Conservation (phyloP, 2,797 vertebrate species). For the Acanthis flammea region DNA sequence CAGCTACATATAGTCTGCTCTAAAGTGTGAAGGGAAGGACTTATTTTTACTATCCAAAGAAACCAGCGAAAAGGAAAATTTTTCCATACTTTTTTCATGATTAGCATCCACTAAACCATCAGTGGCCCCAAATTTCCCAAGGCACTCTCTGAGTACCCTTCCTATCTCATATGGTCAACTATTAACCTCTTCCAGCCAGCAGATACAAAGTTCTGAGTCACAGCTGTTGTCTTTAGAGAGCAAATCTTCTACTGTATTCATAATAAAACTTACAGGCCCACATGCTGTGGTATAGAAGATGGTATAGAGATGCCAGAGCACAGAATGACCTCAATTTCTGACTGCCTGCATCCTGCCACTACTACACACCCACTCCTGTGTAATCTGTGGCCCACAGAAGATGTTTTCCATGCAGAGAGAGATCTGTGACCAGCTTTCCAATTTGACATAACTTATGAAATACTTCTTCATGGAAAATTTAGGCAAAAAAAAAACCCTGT, state of each 20-base stretch:
- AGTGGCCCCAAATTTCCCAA: neutral
- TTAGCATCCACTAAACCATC: neutral
- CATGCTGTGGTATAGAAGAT: neutral
- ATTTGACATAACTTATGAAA: neutral
- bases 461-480: neutral
- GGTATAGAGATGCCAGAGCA: neutral
- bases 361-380: neutral
- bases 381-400: neutral
- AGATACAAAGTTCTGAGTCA: neutral
- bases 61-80: neutral
- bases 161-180: neutral
- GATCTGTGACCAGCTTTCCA: neutral
- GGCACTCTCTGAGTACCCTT: neutral
- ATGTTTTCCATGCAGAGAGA: neutral
- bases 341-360: neutral
- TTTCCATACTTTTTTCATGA: neutral
- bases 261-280: neutral
- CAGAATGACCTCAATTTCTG: neutral
- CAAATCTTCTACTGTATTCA: neutral
- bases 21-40: neutral
- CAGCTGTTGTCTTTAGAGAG: neutral
- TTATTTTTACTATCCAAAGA: neutral
- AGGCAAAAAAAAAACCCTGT: neutral
- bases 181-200: neutral
- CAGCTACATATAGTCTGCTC: neutral